phyloP scores from a whole-genome alignment of 2,113 vertebrate species.

The Leptobrachium ailaonicum region DNA sequence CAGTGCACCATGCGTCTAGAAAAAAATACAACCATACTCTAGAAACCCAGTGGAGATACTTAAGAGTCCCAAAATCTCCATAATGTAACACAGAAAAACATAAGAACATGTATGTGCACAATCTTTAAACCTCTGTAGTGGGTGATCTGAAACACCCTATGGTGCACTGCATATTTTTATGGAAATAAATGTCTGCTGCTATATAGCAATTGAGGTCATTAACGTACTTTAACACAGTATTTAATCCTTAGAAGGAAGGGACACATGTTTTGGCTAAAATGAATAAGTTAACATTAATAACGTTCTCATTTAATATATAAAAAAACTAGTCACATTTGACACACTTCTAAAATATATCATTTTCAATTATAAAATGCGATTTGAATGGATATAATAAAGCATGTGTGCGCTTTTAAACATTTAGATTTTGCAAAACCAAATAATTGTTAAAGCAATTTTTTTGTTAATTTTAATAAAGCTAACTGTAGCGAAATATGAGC shows the following conservation, averaged over 20 bases:
- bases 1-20: not conserved
- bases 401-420: not conserved
- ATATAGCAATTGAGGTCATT: not conserved
- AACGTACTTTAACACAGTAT: not conserved
- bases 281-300: not conserved
- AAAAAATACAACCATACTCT: not conserved
- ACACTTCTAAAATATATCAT: too few species aligned
- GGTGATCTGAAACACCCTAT: too few species aligned
- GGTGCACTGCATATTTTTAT: not conserved
- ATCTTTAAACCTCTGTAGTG: too few species aligned
- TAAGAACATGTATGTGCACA: not conserved
- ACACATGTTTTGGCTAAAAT: not conserved
- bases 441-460: not conserved
- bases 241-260: not conserved
- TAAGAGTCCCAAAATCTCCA: not conserved
- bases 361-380: too few species aligned
- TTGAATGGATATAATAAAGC: too few species aligned
- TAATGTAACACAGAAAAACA: not conserved
- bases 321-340: not conserved
- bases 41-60: not conserved
- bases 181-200: not conserved
- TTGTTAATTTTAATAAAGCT: too few species aligned
- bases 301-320: not conserved
- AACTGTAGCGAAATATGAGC: too few species aligned
- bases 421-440: not conserved